phyloP scores from a whole-genome alignment of 1,140 invertebrate species.

The Zeugodacus cucurbitae region DNA sequence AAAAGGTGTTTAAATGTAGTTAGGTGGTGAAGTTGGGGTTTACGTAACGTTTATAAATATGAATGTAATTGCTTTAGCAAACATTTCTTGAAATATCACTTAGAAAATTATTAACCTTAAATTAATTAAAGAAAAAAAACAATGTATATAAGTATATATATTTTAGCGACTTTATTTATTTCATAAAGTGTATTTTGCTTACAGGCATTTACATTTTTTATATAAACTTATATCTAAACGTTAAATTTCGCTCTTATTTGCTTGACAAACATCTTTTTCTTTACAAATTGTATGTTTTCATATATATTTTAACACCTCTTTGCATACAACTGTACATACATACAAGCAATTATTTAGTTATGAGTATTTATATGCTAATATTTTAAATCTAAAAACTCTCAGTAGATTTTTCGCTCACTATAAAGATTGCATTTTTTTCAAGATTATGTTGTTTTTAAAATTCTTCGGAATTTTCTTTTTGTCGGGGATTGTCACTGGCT shows the following conservation, averaged over 20 bases:
- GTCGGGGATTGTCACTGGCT: background rate
- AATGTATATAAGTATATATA: background rate
- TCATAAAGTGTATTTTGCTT: conserved; percentile 12
- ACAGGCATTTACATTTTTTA: background rate
- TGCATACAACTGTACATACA: conserved; percentile 22
- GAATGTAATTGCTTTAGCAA: background rate
- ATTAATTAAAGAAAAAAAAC: too few relatives aligned
- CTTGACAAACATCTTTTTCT: background rate
- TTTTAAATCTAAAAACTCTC: background rate
- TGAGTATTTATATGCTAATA: background rate
- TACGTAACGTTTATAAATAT: background rate
- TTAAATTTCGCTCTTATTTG: background rate
- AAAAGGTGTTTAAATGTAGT: too few relatives aligned
- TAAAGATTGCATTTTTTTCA: background rate
- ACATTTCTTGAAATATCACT: too few relatives aligned
- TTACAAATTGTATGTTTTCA: background rate
- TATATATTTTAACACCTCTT: background rate
- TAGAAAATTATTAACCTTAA: too few relatives aligned
- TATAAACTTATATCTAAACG: background rate
- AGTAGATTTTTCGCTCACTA: background rate
- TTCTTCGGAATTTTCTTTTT: background rate
- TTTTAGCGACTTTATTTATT: conserved; percentile 19
- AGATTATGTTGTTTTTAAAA: background rate
- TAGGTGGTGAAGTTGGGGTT: too few relatives aligned
- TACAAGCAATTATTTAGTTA: background rate